Evolutionary conservation across 2,888 invertebrate genomes (phyloP).

Genomic region (Zygogramma bicolorata): DNA sequence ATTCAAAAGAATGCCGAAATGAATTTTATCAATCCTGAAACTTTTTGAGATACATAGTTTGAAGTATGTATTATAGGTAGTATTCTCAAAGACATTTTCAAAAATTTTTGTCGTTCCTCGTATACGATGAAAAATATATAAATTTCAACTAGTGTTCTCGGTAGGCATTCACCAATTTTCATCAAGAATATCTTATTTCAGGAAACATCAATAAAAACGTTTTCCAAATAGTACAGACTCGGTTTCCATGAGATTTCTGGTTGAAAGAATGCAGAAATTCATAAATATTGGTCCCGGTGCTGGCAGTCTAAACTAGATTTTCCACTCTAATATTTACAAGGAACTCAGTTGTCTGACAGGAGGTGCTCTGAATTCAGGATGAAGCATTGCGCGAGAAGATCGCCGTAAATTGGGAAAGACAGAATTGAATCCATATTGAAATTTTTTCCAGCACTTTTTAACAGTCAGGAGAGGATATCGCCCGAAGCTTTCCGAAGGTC

Average conservation of each 20-base stretch:
- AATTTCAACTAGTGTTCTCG: no score
- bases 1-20: no score
- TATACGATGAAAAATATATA: no score
- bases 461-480: neutral
- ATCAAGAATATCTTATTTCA: no score
- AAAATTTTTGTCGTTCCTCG: no score
- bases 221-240: no score
- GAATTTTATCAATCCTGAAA: no score
- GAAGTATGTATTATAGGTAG: no score
- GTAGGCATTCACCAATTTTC: no score
- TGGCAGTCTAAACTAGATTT: constrained; percentile 25
- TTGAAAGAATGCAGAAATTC: neutral
- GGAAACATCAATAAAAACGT: no score
- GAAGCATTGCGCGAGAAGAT: neutral
- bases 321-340: constrained; percentile 18
- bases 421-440: neutral
- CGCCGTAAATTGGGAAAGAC: neutral
- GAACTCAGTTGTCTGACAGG: constrained; percentile 17
- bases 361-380: constrained; percentile 15
- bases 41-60: no score
- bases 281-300: constrained; percentile 18
- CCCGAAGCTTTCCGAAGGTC: neutral
- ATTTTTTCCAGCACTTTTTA: neutral
- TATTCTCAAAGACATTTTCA: no score
- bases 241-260: neutral